Percentiles rank a stretch among this genome's conserved stretches.
Evolutionary conservation across 2,797 vertebrate genomes (phyloP).

Genomic region (Fringilla coelebs): DNA sequence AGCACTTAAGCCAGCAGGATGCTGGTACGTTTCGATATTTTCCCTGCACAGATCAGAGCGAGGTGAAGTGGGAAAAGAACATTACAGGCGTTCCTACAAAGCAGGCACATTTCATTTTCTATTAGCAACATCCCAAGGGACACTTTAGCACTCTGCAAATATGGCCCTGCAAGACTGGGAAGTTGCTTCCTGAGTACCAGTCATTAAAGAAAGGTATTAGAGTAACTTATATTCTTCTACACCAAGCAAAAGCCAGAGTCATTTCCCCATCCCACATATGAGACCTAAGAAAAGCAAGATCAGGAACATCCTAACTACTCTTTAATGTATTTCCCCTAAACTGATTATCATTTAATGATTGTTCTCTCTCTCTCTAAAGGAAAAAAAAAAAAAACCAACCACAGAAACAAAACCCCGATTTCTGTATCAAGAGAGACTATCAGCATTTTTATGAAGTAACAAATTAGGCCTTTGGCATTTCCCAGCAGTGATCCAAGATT

Average conservation of each 20-base stretch:
- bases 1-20: slow-evolving; percentile 51
- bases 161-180: slow-evolving; percentile 17
- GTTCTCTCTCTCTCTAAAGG: not conserved
- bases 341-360: not conserved
- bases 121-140: slow-evolving; percentile 24
- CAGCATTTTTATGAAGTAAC: slow-evolving; percentile 13
- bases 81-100: slow-evolving; percentile 20
- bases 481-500: slow-evolving; percentile 8
- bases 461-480: slow-evolving; percentile 7
- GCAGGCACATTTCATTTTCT: slow-evolving; percentile 41
- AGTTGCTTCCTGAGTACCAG: slow-evolving; percentile 6
- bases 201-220: slow-evolving; percentile 29
- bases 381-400: not conserved
- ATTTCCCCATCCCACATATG: not conserved
- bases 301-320: not conserved
- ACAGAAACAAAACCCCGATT: not conserved
- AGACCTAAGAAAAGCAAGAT: not conserved
- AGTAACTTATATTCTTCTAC: not conserved
- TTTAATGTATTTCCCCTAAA: not conserved
- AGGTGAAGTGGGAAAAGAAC: slow-evolving; percentile 15
- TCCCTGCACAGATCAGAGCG: slow-evolving; percentile 26
- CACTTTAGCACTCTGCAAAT: slow-evolving; percentile 3
- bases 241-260: not conserved
- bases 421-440: not conserved
- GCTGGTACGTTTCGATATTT: slow-evolving; percentile 16